Percentiles rank a stretch among this genome's conserved stretches.
Evolutionary conservation across 2,888 invertebrate genomes (phyloP).

Genomic region (Ligdia adustata): DNA sequence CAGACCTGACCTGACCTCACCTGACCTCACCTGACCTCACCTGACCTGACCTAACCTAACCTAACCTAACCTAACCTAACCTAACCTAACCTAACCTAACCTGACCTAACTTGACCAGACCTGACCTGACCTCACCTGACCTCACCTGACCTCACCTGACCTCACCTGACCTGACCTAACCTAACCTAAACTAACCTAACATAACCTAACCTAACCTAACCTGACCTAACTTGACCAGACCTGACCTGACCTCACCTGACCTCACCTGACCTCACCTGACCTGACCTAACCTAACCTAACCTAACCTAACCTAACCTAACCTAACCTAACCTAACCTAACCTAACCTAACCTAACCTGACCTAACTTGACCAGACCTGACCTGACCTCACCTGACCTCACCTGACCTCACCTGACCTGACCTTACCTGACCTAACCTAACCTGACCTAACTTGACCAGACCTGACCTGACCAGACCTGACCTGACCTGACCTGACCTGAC

Average conservation of each 20-base stretch:
- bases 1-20: conserved; percentile 33
- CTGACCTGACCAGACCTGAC: conserved; percentile 40
- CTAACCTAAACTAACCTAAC: no score
- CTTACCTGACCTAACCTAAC: background rate
- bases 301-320: conserved; percentile 39
- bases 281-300: conserved; percentile 41
- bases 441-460: conserved; percentile 14
- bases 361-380: conserved; percentile 21
- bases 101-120: conserved; percentile 35
- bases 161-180: no score
- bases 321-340: conserved; percentile 40
- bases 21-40: no score
- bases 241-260: conserved; percentile 38
- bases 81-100: conserved; percentile 41
- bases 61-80: conserved; percentile 33
- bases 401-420: background rate
- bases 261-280: conserved; percentile 40
- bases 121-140: conserved; percentile 39
- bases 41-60: no score
- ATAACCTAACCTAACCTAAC: no score
- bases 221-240: conserved; percentile 39
- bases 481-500: conserved; percentile 39
- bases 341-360: conserved; percentile 22
- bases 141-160: no score
- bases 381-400: background rate